These are phyloP conservation scores for Periophthalmus magnuspinnatus DNA, from an alignment of 2,797 vertebrate species.

Conservation along the genomic window DNA sequence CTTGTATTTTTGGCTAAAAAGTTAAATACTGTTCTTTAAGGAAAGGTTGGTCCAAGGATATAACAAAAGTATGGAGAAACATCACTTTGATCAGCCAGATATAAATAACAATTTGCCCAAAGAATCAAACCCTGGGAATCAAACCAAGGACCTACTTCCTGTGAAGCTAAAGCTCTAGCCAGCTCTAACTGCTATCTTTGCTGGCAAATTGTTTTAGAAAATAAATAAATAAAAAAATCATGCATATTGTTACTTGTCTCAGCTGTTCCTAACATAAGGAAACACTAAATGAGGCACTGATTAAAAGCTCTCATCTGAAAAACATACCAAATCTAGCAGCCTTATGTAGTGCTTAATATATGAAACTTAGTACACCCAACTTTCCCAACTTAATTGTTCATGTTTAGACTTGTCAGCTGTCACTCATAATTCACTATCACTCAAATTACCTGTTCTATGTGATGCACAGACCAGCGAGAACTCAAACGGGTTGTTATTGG, in stretches of 20 bases:
- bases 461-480: neutral
- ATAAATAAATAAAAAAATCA: neutral
- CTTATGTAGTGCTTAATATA: constrained; percentile 2
- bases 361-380: neutral
- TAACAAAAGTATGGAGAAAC: too few species aligned
- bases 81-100: too few species aligned
- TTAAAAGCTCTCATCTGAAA: constrained; percentile 1
- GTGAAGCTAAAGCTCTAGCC: neutral
- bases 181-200: neutral
- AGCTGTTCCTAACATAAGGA: constrained; percentile 2
- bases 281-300: constrained; percentile 1
- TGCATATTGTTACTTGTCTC: constrained; percentile 3
- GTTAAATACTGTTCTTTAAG: too few species aligned
- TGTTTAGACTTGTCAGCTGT: neutral
- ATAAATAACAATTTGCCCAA: neutral
- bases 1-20: too few species aligned
- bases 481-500: neutral
- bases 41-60: too few species aligned
- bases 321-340: neutral
- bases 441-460: too few species aligned
- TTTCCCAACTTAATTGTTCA: constrained; percentile 2
- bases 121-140: neutral
- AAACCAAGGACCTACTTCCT: neutral
- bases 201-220: neutral
- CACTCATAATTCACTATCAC: constrained; percentile 1